These are phyloP conservation scores for Hippopotamus amphibius DNA, from an alignment of 2,113 vertebrate genomes.

Conservation along the genomic window DNA sequence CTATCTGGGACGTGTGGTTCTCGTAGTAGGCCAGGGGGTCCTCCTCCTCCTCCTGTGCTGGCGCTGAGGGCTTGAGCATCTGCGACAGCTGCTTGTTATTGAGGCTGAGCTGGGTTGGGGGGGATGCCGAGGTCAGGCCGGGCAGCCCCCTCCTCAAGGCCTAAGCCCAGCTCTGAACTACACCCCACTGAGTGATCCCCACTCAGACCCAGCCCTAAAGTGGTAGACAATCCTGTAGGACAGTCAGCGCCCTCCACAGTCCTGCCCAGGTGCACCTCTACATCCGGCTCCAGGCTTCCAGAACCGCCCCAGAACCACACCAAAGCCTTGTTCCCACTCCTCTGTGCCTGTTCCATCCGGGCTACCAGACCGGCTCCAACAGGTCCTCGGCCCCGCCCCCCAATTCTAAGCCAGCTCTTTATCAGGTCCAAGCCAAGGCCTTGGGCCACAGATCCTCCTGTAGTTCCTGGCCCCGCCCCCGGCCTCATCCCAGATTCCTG, in stretches of 20 bases:
- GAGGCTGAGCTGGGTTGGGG: constrained; percentile 91
- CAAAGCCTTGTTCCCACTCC: not conserved
- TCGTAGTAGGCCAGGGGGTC: constrained; percentile 95
- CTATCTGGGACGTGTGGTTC: constrained; percentile 94
- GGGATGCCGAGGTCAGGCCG: not conserved
- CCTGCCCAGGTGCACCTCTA: not conserved
- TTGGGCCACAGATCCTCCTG: no score
- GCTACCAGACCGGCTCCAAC: not conserved
- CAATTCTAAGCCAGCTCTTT: not conserved
- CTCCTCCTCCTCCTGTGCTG: constrained; percentile 91
- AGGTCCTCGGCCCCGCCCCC: not conserved
- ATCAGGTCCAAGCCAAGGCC: not conserved
- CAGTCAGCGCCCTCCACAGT: rapidly evolving
- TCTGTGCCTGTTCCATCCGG: not conserved
- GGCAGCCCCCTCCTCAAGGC: not conserved
- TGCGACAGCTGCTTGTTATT: constrained; percentile 96
- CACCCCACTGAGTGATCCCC: not conserved
- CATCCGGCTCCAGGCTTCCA: not conserved
- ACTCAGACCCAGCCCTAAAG: not conserved
- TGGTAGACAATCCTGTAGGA: not conserved
- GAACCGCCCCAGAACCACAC: not conserved
- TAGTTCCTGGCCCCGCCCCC: not conserved
- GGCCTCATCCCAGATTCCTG: not conserved
- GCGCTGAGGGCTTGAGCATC: constrained; percentile 94
- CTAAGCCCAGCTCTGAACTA: rapidly evolving